Evolutionary conservation across 2,888 invertebrate genomes (phyloP), one percentile per base, ranked within the genome.

Genomic region (Eupeodes luniger): DNA sequence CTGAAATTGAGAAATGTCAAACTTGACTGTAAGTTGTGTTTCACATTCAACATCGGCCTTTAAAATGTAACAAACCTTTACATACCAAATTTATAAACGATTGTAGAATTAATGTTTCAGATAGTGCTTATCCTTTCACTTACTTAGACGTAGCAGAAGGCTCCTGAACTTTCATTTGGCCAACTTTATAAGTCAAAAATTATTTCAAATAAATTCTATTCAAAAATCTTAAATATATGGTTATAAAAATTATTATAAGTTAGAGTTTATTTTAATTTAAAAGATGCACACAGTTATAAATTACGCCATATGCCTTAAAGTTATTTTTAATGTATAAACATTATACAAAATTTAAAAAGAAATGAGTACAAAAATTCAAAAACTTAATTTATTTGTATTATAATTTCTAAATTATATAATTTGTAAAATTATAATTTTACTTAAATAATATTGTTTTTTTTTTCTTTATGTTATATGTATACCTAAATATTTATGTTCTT

Each of bases 131-230:
- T 27, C 2, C 27, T 1, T 27, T 27, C 3, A 27, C 27, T 27
- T 27, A 27, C 27, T 27, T 27, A 27, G 27, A 27, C 27, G 3
- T 27, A 2, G 27, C 27, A 27, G 27, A 27, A 27, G 27, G 27
- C 2, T 27, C 27, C 27, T 27, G 27, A 27, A 27, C 27, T 27
- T 3, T 27, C 27, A 2, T 27, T 19, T 19, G 19, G 19, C 19
- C 19, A 19, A 36, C 36, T 36, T 36, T 1, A 36, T 7, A 59
- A 51, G 1, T 36, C 14, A 49, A 1, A 36, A 69, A 53, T 12
- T 11, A 49, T 36, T 70, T 70, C 49, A 34, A 67, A 70, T 85
- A 64, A 62, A 64, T 76, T 84, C 76, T 77, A 77, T 76, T 81
- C 10, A 59, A 76, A 76, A 76, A 76, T 70, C 64, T 64, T 36